Evolutionary conservation across 2,888 invertebrate species (phyloP).

Genomic region (Plagodis dolabraria): DNA sequence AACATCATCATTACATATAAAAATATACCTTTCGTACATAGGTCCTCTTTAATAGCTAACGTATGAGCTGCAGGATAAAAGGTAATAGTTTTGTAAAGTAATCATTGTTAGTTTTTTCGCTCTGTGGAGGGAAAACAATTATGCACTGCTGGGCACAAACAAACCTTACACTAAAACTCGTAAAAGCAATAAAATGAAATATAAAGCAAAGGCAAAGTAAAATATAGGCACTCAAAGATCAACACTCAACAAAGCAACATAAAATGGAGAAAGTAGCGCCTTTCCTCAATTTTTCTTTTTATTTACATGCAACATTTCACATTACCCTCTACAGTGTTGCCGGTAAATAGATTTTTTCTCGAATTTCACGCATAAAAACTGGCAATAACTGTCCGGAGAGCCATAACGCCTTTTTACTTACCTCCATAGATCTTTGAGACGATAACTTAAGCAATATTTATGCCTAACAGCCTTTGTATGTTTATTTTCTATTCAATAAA

Average conservation of each 20-base stretch:
- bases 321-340: conserved; percentile 59
- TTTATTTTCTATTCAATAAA: conserved; percentile 66
- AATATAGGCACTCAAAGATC: no score
- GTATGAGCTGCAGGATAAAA: no score
- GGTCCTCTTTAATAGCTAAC: no score
- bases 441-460: conserved; percentile 70
- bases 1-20: no score
- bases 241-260: conserved; percentile 13
- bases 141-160: no score
- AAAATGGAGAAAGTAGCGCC: conserved; percentile 28
- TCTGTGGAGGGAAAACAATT: no score
- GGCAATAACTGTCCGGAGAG: conserved; percentile 70
- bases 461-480: conserved; percentile 60
- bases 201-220: no score
- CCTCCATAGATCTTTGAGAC: conserved; percentile 59
- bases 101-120: no score
- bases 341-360: conserved; percentile 66
- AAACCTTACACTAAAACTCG: no score
- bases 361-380: conserved; percentile 65
- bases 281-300: conserved; percentile 27
- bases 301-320: conserved; percentile 52
- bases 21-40: no score
- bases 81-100: no score
- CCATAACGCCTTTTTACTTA: conserved; percentile 56
- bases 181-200: no score